Percentiles rank a stretch among this genome's conserved stretches.
Evolutionary conservation across 2,888 invertebrate species (phyloP).

Genomic region (Mesorhabditis spiculigera): DNA sequence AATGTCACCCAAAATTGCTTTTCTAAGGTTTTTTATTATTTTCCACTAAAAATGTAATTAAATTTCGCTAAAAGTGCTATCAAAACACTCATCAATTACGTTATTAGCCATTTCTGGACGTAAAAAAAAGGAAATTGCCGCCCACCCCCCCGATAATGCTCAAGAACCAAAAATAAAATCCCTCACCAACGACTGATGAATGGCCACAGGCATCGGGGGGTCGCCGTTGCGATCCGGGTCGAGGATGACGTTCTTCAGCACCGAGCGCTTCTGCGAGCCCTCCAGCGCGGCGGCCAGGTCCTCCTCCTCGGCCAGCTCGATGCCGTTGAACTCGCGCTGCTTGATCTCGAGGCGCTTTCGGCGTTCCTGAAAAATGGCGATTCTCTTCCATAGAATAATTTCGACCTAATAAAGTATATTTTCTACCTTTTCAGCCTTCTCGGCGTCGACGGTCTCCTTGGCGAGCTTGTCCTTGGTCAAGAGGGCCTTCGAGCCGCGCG

Average conservation of each 20-base stretch:
- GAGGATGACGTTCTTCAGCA: constrained; percentile 33
- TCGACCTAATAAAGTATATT: neutral
- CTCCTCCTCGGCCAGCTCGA: constrained; percentile 40
- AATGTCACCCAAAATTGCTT: too few relatives aligned
- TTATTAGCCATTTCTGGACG: too few relatives aligned
- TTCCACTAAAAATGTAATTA: too few relatives aligned
- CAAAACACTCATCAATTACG: too few relatives aligned
- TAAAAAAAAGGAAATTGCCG: neutral
- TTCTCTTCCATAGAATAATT: too few relatives aligned
- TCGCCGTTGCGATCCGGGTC: constrained; percentile 42
- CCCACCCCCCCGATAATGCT: neutral
- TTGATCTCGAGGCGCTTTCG: constrained; percentile 81
- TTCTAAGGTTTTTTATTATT: too few relatives aligned
- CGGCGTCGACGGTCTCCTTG: constrained; percentile 81
- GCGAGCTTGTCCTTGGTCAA: constrained; percentile 63
- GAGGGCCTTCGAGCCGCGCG: constrained; percentile 59
- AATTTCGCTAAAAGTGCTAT: too few relatives aligned
- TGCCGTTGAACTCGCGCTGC: constrained; percentile 68
- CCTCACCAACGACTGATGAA: constrained; percentile 41
- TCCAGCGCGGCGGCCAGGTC: constrained; percentile 30
- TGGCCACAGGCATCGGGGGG: constrained; percentile 38
- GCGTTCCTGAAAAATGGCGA: constrained; percentile 70
- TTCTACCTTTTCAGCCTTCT: constrained; percentile 71
- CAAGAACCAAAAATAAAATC: neutral
- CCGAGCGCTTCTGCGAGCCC: constrained; percentile 21